A percentile compares a stretch with the other conserved stretches of the same genome.
phyloP scores from a whole-genome alignment of 2,797 vertebrate species.

The Sternarchorhynchus goeldii region DNA sequence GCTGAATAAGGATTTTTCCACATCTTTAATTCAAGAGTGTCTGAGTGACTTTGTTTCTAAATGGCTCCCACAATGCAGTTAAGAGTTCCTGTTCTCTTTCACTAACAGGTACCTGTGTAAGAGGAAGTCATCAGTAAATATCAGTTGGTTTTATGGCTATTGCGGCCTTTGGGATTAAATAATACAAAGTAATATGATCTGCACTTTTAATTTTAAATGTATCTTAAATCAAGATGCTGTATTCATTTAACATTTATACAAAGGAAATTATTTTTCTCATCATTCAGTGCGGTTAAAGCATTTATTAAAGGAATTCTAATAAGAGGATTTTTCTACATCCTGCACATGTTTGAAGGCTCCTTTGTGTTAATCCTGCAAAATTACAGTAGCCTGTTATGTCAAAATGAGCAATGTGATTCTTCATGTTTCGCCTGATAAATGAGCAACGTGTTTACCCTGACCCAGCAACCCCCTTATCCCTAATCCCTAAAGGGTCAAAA shows the following conservation, averaged over 20 bases:
- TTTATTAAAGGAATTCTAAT: slow-evolving; percentile 16
- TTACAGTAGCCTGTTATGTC: not conserved
- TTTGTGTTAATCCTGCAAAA: not conserved
- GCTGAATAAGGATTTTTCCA: slow-evolving; percentile 63
- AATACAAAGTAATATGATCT: not conserved
- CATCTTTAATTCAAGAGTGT: slow-evolving; percentile 66
- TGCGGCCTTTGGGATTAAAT: slow-evolving; percentile 16
- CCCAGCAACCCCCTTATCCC: not conserved
- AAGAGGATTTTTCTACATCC: slow-evolving; percentile 1
- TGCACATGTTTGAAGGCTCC: not conserved
- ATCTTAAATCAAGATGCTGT: slow-evolving; percentile 22
- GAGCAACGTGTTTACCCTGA: not conserved
- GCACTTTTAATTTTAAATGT: slow-evolving; percentile 8
- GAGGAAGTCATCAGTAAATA: slow-evolving; percentile 21
- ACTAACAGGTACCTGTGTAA: slow-evolving; percentile 42
- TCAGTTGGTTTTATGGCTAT: slow-evolving; percentile 2
- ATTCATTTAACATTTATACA: not conserved
- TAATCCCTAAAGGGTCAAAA: slow-evolving; percentile 49
- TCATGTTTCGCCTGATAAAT: not conserved
- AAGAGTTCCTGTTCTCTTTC: slow-evolving; percentile 39
- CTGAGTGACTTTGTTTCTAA: slow-evolving; percentile 65
- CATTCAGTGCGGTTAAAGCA: slow-evolving; percentile 18
- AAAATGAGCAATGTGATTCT: not conserved
- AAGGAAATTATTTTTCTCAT: not conserved
- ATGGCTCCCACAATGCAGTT: slow-evolving; percentile 60